Base-by-base conservation (phyloP, 2,113 vertebrate species). In the Epinephelus moara region DNA sequence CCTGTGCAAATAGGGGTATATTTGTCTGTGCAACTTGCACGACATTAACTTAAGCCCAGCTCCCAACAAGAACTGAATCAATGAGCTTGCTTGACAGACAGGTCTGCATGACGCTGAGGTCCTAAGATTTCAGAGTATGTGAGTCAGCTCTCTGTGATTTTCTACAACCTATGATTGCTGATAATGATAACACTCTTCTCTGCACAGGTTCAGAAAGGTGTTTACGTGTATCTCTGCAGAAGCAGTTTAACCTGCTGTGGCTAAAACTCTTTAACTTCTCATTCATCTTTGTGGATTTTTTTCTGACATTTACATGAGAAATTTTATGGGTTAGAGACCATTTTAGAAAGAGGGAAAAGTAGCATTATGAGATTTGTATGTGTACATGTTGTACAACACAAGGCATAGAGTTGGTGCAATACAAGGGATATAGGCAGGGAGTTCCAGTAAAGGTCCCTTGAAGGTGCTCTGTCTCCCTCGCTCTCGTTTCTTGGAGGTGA, bases 391-490 rank as follows among this genome's bases (percentile, higher is more conserved):
- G 30, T 30, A 27, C 17, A 63, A 18, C 50, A 55, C 1, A 13
- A 60, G 77, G 33, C 37, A 57, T 0, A 42, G 37, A 40, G 30
- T 49, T 57, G 60, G 7, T 59, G 13, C 13, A 23, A 0, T 47
- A 30, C 2, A 27, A 52, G n/a, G 21, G 25, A 40, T 5, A 42
- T 45, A 67, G 37, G 17, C 21, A 60, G 52, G 80, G 21, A 49
- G 69, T 55, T 75, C 76, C 60, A 30, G 70, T 37, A 71, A 80
- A 90, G 79, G 67, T 81, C 84, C 70, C 69, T 45, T 80, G 42
- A 88, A 91, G 81, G 88, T 88, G 68, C 56, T 74, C 66, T 73
- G 49, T 75, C 47, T 78, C 76, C 8, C 52, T 72, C 40, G 0
- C 50, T 77, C 75, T 75, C 12, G 1, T 64, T 78, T 80, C 76